Evolutionary conservation across 2,797 vertebrate genomes (phyloP).

Genomic region (Oreortyx pictus): DNA sequence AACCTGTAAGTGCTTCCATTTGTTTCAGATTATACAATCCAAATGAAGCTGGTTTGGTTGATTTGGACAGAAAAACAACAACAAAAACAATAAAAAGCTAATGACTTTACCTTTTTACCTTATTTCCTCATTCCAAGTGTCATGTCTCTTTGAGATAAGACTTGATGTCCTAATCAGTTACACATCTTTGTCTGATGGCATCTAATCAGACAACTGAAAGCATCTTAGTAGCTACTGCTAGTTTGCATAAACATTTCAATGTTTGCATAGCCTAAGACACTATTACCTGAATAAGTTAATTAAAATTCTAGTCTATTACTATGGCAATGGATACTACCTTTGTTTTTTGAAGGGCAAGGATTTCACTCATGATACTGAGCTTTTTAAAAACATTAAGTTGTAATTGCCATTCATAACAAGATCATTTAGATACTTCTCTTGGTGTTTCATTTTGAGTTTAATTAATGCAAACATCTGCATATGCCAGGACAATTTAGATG

Average conservation of each 20-base stretch:
- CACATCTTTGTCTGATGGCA: not conserved
- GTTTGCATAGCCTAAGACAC: not conserved
- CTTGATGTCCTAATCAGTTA: not conserved
- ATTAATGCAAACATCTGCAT: conserved; percentile 19
- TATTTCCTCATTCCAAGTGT: not conserved
- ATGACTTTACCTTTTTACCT: not conserved
- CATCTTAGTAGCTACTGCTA: not conserved
- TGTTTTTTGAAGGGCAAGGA: not conserved
- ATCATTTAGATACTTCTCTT: conserved; percentile 18
- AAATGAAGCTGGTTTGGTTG: not conserved
- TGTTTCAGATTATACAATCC: not conserved
- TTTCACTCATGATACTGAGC: not conserved
- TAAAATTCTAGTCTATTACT: not conserved
- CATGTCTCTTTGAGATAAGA: not conserved
- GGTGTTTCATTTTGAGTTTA: not conserved
- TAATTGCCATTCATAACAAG: not conserved
- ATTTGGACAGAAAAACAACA: not conserved
- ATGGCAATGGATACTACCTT: not conserved
- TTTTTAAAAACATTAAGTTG: not conserved
- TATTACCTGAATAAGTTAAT: not conserved
- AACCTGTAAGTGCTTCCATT: not conserved
- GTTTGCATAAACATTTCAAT: not conserved
- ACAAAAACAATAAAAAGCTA: not conserved
- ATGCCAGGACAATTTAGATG: not conserved
- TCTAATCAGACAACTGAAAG: not conserved